A percentile compares a stretch with the other conserved stretches of the same genome.
phyloP scores from a whole-genome alignment of 2,113 vertebrate species.

The Dromaius novaehollandiae region DNA sequence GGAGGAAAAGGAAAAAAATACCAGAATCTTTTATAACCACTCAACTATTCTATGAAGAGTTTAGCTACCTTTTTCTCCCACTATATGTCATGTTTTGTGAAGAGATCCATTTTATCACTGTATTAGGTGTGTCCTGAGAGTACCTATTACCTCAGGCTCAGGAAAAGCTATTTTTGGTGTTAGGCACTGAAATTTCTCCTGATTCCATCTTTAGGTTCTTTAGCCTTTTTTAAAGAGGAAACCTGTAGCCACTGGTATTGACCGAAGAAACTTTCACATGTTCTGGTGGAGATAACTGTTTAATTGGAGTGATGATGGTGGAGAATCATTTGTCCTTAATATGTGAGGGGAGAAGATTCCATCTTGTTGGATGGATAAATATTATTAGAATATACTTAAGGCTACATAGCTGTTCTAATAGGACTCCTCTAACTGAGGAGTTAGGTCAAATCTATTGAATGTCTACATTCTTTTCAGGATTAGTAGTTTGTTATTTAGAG shows the following conservation, averaged over 20 bases:
- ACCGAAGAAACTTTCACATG: background rate
- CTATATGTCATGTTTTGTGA: background rate
- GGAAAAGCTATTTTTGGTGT: background rate
- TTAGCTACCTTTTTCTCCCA: background rate
- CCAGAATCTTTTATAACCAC: background rate
- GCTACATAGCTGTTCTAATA: background rate
- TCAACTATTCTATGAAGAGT: background rate
- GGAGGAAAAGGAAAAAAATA: background rate
- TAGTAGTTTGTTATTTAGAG: background rate
- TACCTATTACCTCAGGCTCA: rapidly evolving
- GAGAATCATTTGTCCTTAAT: background rate
- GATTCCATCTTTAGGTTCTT: background rate
- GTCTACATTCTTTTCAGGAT: background rate
- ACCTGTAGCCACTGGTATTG: rapidly evolving
- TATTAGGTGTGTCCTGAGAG: background rate
- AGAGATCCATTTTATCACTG: rapidly evolving
- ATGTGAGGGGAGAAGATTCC: background rate
- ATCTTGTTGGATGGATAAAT: background rate
- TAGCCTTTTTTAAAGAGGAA: background rate
- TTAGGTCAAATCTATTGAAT: background rate
- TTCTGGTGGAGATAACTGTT: background rate
- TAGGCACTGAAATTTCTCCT: background rate
- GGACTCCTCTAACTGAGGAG: background rate
- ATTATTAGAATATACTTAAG: background rate
- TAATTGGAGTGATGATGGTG: no score